A percentile compares a stretch with the other conserved stretches of the same genome.
These are phyloP conservation scores for Pelodytes ibericus DNA, from an alignment of 2,797 vertebrate species.

Conservation along the genomic window DNA sequence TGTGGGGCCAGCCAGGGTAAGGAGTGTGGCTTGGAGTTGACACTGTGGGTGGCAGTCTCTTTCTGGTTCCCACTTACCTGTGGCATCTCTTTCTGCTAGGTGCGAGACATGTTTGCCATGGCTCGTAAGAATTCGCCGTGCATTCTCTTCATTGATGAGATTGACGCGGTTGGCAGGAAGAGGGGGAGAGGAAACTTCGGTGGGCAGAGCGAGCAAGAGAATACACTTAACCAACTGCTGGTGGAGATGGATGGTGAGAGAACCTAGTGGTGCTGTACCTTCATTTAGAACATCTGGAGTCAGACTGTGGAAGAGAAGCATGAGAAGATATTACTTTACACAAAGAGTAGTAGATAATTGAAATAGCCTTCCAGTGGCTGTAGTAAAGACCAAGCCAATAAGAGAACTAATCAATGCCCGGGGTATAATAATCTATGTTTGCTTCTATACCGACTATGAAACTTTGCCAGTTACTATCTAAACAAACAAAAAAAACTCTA, in stretches of 20 bases:
- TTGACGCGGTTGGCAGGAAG: slow-evolving; percentile 80
- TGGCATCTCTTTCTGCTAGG: slow-evolving; percentile 59
- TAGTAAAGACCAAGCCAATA: too few relatives aligned
- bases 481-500: too few relatives aligned
- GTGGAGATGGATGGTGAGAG: slow-evolving; percentile 81
- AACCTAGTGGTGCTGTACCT: too few relatives aligned
- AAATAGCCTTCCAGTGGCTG: too few relatives aligned
- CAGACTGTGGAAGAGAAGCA: too few relatives aligned
- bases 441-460: too few relatives aligned
- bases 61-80: background rate
- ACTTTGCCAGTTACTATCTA: too few relatives aligned
- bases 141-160: slow-evolving; percentile 85
- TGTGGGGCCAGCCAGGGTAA: slow-evolving; percentile 73
- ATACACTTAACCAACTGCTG: slow-evolving; percentile 81
- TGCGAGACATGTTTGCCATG: slow-evolving; percentile 76
- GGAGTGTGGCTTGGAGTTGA: slow-evolving; percentile 16
- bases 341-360: too few relatives aligned
- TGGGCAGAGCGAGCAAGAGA: slow-evolving; percentile 79
- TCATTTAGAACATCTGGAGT: too few relatives aligned
- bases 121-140: slow-evolving; percentile 80
- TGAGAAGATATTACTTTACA: too few relatives aligned
- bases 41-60: background rate
- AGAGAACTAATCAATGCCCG: too few relatives aligned
- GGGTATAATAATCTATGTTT: too few relatives aligned
- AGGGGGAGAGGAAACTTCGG: slow-evolving; percentile 71